Evolutionary conservation across 2,888 invertebrate species (phyloP), one percentile per base, ranked within the genome.

Genomic region (Epistrophe grossulariae): DNA sequence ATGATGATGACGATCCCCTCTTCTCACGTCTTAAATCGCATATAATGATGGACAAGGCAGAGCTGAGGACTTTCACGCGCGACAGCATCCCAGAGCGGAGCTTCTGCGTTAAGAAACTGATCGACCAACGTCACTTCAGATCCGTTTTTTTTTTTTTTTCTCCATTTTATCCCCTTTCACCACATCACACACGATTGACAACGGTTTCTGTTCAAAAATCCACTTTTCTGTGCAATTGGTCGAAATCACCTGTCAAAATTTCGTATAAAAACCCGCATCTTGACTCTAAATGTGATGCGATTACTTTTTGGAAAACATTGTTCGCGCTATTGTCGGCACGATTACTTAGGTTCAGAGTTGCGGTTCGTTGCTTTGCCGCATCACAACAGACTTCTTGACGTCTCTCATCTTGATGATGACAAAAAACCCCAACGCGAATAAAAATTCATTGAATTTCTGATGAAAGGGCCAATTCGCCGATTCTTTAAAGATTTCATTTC

Each of bases 181-280:
- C 55, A 48, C 19, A 24, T 31, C 19, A 24, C 8, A 43, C 43
- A 13, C 24, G 24, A 19, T 71, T 74, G 70, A 59, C 84, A 79
- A 70, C 48, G 76, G 84, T 31, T 55, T 77, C 50, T 68, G 68
- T 70, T 81, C 76, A 83, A 87, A 87, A 87, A 83, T 83, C 83
- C 87, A 83, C 83, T 87, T 83, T 87, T 76, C 38, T 62, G 35
- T 68, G 60, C 88, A 88, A 88, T 88, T 88, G 84, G 84, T 72
- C 85, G 81, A 88, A 89, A 89, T 89, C 89, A 89, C 88, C 89
- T 89, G 89, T 89, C 89, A 89, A 89, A 89, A 89, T 79, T 87
- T 79, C 31, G 60, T 48, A 81, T 84, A 85, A 88, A 89, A 88
- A 79, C 80, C 66, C 76, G n/a, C n/a, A 64, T 82, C 73, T 80